Evolutionary conservation across 2,888 invertebrate genomes (phyloP), one percentile per base, ranked within the genome.

Genomic region (Caenorhabditis imperialis): DNA sequence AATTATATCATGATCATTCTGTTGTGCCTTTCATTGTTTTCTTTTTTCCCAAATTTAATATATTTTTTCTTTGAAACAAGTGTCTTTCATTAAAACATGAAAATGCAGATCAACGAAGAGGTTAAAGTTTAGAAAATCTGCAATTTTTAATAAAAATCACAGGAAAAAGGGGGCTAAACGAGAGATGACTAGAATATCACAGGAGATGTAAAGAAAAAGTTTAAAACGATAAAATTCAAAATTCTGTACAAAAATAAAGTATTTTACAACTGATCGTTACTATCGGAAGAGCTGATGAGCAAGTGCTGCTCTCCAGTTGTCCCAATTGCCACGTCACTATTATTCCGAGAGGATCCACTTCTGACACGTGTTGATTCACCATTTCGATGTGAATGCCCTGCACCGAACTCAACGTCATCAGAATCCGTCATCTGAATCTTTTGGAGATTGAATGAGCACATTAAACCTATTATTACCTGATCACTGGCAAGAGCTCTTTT

Each of bases 401-500:
- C 38, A 35, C 62, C 69, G 5, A 69, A 58, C 45, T 69, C 70
- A 14, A 70, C 54, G 48, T 75, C 77, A 47, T 77, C 79, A 44
- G 54, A 63, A 44, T 72, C 75, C 0, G 65, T 72, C n/a, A n/a
- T n/a, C n/a, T n/a, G n/a, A n/a, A n/a, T n/a, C n/a, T n/a, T n/a
- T n/a, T n/a, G n/a, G n/a, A n/a, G n/a, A n/a, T n/a, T n/a, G n/a
- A n/a, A n/a, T n/a, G n/a, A n/a, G n/a, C n/a, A n/a, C n/a, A n/a
- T n/a, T n/a, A n/a, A n/a, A n/a, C n/a, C n/a, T n/a, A n/a, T n/a
- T n/a, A n/a, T n/a, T 53, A 71, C 47, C 35, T 69, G 62, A 35
- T 75, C 75, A 42, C 74, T 77, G 14, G 76, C 74, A 22, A 81
- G 45, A 0, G 67, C 81, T 30, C 70, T 38, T 58, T 73, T 67